Evolutionary conservation across 1,140 invertebrate genomes (phyloP), one percentile per base, ranked within the genome.

Genomic region (Drosophila auraria): DNA sequence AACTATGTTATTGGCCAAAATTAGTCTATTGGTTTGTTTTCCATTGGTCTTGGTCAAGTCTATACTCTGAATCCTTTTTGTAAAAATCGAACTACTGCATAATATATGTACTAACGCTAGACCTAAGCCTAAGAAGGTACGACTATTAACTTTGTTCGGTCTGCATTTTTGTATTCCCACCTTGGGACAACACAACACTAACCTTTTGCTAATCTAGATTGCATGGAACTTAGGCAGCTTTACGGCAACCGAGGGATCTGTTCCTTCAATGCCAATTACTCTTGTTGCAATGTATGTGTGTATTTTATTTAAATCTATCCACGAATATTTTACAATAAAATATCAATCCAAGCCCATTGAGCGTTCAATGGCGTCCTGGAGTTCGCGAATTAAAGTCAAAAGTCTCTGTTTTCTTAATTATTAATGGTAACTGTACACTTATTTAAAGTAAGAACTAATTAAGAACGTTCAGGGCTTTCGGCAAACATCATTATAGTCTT

Each of bases 281-380:
- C 87, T 89, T 87, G 84, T 87, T 87, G 82, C 84, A 87, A 62
- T 70, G 64, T 57, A 57, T 78, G 64, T 78, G 68, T 78, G 64
- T 79, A 81, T 84, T 80, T 90, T 82, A 73, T 89, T 90, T 80
- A 82, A 62, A 84, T 82, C 58, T 82, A 80, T 91, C 64, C 71
- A 82, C 61, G 62, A 82, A 82, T 84, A 84, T 90, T 90, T 83
- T 80, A 73, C 73, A 84, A 68, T 53, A 77, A 77, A 68, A 56
- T 66, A 75, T 76, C 42, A 56, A 73, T 42, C 54, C 38, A 40
- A 38, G 63, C 44, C 36, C 42, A 53, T 40, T 62, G 25, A 25
- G 20, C 45, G 45, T 40, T 47, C 33, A 36, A 36, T 36, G 33
- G 30, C 36, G 30, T 63, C 33, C 27, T 15, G 25, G n/a, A 44